A percentile compares a stretch with the other conserved stretches of the same genome.
Conservation (phyloP, 2,888 invertebrate species). For the Rhingia rostrata region DNA sequence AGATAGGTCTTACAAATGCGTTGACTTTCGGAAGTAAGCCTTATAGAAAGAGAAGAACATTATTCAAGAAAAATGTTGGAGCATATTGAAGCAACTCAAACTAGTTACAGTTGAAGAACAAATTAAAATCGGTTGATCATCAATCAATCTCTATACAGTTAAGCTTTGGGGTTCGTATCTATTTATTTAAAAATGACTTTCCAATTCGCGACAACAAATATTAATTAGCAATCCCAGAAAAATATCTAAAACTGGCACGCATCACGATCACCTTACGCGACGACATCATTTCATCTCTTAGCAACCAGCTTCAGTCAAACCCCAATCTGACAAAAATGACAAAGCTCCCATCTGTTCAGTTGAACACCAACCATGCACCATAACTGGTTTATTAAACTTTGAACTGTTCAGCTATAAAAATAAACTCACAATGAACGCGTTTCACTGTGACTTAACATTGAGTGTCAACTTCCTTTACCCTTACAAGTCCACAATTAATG, state of each 20-base stretch:
- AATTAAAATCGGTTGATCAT: too few relatives aligned
- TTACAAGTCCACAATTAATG: conserved; percentile 4
- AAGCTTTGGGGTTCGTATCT: too few relatives aligned
- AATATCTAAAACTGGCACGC: not conserved
- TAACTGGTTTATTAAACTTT: conserved; percentile 28
- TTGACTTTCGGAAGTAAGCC: too few relatives aligned
- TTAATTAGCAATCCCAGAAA: too few relatives aligned
- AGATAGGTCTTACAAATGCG: too few relatives aligned
- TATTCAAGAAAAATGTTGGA: too few relatives aligned
- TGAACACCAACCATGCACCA: conserved; percentile 1
- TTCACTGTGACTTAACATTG: conserved; percentile 1
- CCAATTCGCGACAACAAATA: too few relatives aligned
- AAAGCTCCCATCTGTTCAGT: conserved; percentile 19
- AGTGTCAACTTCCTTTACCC: conserved; percentile 30
- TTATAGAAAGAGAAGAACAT: too few relatives aligned
- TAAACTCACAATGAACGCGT: not conserved
- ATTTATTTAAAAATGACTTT: too few relatives aligned
- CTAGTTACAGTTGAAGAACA: too few relatives aligned
- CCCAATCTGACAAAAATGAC: not conserved
- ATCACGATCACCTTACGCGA: not conserved
- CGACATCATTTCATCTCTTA: not conserved
- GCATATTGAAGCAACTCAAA: too few relatives aligned
- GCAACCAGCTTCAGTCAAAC: not conserved
- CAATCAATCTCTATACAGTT: too few relatives aligned
- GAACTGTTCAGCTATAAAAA: conserved; percentile 9